These are phyloP conservation scores for Cataglyphis cursor DNA, from an alignment of 2,888 invertebrate genomes.

Conservation along the genomic window DNA sequence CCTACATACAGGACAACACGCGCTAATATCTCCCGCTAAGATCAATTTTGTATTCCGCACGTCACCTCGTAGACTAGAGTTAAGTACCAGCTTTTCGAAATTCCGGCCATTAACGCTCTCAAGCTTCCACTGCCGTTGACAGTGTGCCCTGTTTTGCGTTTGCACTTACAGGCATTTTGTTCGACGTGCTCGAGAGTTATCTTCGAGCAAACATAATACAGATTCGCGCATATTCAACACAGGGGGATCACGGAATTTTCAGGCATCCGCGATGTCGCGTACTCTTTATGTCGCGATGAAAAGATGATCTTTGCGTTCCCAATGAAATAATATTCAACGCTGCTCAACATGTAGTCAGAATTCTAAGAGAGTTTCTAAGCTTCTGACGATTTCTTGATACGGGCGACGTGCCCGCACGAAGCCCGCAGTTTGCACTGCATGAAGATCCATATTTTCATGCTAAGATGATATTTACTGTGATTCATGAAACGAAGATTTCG, in stretches of 20 bases:
- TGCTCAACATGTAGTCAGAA: not conserved
- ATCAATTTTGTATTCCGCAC: slow-evolving; percentile 84
- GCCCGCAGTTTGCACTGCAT: slow-evolving; percentile 8
- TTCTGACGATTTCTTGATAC: slow-evolving; percentile 19
- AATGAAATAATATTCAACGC: slow-evolving; percentile 38
- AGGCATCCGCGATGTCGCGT: not conserved
- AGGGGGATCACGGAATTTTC: not conserved
- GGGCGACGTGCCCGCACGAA: slow-evolving; percentile 5
- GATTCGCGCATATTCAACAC: slow-evolving; percentile 22
- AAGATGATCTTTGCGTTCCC: slow-evolving; percentile 5
- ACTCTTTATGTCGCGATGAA: not conserved
- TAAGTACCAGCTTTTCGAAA: slow-evolving; percentile 83
- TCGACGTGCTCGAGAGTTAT: slow-evolving; percentile 28
- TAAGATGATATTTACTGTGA: slow-evolving; percentile 38
- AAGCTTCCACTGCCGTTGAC: slow-evolving; percentile 59
- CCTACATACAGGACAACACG: slow-evolving; percentile 66
- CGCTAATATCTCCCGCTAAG: slow-evolving; percentile 82
- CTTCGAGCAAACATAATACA: slow-evolving; percentile 36
- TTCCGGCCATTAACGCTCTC: slow-evolving; percentile 79
- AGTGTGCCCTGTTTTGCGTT: slow-evolving; percentile 60
- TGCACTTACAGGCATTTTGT: slow-evolving; percentile 55
- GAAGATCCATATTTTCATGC: not conserved
- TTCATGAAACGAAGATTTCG: slow-evolving; percentile 33
- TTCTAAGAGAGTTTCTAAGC: slow-evolving; percentile 12
- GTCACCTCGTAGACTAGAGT: slow-evolving; percentile 82